A percentile compares a stretch with the other conserved stretches of the same genome.
phyloP scores from a whole-genome alignment of 2,797 vertebrate species.

The Pogonophryne albipinna region DNA sequence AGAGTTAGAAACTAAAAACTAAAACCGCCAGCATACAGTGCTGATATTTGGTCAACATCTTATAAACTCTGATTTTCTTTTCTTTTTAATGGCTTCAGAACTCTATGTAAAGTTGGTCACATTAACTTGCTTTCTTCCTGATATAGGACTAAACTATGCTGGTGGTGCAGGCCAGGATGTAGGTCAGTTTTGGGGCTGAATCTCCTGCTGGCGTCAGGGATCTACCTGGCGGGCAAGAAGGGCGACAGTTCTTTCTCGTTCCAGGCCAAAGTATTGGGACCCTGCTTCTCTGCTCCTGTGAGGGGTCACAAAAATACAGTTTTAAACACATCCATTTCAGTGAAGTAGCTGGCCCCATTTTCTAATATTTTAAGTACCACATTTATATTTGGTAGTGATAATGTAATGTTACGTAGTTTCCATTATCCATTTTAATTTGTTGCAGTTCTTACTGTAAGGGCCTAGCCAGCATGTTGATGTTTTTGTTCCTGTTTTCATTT shows the following conservation, averaged over 20 bases:
- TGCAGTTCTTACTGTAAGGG: too few relatives aligned
- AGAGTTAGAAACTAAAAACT: neutral
- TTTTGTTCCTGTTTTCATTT: too few relatives aligned
- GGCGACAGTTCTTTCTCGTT: slow-evolving; percentile 47
- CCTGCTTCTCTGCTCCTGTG: slow-evolving; percentile 50
- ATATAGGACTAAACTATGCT: neutral
- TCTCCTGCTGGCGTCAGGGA: neutral
- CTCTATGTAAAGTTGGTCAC: neutral
- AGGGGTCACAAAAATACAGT: slow-evolving; percentile 35
- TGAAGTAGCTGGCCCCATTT: neutral
- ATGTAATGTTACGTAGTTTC: too few relatives aligned
- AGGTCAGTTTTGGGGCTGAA: neutral
- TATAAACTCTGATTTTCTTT: neutral
- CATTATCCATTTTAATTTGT: too few relatives aligned
- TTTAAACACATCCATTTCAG: neutral
- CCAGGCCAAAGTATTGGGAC: slow-evolving; percentile 1
- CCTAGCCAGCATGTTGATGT: too few relatives aligned
- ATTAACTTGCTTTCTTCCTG: slow-evolving; percentile 24
- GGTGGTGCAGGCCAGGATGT: neutral
- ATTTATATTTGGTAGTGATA: neutral
- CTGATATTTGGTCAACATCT: neutral
- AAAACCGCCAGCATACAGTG: neutral
- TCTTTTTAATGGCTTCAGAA: slow-evolving; percentile 12
- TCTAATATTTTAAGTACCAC: neutral
- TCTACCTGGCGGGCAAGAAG: slow-evolving; percentile 51